phyloP scores from a whole-genome alignment of 2,797 vertebrate species.

The Cirrhinus mrigala region DNA sequence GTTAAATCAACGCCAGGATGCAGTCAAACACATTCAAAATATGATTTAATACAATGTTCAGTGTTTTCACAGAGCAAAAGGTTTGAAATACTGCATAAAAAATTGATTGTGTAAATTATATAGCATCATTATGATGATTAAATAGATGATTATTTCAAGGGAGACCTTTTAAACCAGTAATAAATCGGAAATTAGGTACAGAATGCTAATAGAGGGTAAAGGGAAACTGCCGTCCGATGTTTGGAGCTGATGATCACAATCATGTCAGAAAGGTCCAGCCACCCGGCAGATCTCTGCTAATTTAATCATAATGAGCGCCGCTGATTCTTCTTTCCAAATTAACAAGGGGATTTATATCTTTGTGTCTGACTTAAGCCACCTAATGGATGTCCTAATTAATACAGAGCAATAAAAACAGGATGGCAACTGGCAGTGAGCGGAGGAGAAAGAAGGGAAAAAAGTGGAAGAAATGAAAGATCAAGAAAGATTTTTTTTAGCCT shows the following conservation, averaged over 20 bases:
- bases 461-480: constrained; percentile 41
- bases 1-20: background rate
- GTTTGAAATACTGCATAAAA: constrained; percentile 7
- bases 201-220: constrained; percentile 60
- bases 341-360: constrained; percentile 56
- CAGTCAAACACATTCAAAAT: constrained; percentile 4
- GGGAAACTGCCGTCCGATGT: constrained; percentile 31
- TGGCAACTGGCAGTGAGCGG: constrained; percentile 35
- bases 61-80: background rate
- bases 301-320: constrained; percentile 60
- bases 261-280: constrained; percentile 36
- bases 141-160: constrained; percentile 32
- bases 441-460: background rate
- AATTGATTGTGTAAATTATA: background rate
- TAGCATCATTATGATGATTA: constrained; percentile 29
- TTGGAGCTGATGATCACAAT: constrained; percentile 44
- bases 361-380: constrained; percentile 51
- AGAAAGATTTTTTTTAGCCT: background rate
- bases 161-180: constrained; percentile 34
- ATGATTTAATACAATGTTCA: background rate
- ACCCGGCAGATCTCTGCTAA: constrained; percentile 45
- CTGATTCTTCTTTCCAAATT: constrained; percentile 54
- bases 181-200: constrained; percentile 33
- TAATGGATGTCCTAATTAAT: constrained; percentile 63
- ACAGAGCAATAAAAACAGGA: constrained; percentile 54